These are phyloP conservation scores for Semicossyphus pulcher DNA, from an alignment of 2,113 vertebrate species.

Conservation along the genomic window DNA sequence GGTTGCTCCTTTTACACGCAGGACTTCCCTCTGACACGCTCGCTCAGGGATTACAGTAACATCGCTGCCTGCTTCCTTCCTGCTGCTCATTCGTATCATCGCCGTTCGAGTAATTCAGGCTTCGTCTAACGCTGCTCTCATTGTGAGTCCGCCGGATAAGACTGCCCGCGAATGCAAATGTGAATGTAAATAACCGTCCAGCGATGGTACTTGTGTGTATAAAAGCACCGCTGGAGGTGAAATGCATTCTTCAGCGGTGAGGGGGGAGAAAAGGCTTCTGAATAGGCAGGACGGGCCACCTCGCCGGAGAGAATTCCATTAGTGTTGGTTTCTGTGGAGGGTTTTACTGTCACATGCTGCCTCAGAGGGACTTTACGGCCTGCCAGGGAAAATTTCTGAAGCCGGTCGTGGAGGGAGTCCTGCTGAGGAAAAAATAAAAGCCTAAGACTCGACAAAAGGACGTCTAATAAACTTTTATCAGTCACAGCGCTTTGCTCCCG, in stretches of 20 bases:
- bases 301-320: conserved; percentile 58
- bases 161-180: conserved; percentile 52
- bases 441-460: conserved; percentile 48
- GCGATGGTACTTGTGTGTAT: conserved; percentile 25
- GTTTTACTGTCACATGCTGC: conserved; percentile 64
- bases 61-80: conserved; percentile 37
- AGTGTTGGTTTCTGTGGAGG: conserved; percentile 58
- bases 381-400: conserved; percentile 59
- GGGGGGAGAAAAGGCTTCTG: conserved; percentile 35
- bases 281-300: conserved; percentile 55
- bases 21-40: conserved; percentile 28
- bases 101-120: conserved; percentile 30
- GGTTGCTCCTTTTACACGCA: too few relatives aligned
- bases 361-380: conserved; percentile 52
- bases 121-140: conserved; percentile 1
- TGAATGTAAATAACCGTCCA: conserved; percentile 56
- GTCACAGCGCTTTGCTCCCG: conserved; percentile 48
- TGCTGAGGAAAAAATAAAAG: conserved; percentile 29
- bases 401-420: conserved; percentile 39
- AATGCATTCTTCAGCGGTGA: conserved; percentile 33
- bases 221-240: conserved; percentile 52
- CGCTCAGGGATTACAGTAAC: conserved; percentile 23
- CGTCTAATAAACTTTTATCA: conserved; percentile 69
- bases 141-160: conserved; percentile 1
- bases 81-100: conserved; percentile 18